phyloP scores from a whole-genome alignment of 2,113 vertebrate genomes.

The Lichenostomus cassidix region DNA sequence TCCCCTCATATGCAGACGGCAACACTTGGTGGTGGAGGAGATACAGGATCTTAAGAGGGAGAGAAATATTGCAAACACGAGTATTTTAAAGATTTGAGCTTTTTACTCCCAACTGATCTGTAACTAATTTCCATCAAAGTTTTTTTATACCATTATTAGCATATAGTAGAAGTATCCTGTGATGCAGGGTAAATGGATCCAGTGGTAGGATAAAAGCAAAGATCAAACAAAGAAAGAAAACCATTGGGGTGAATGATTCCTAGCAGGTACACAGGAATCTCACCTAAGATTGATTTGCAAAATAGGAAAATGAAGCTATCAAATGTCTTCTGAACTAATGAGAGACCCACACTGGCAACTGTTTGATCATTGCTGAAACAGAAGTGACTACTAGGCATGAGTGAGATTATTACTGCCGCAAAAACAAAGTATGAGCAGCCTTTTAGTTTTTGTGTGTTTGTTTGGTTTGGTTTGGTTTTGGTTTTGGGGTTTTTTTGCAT shows the following conservation, averaged over 20 bases:
- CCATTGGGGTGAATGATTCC: not conserved
- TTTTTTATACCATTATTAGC: not conserved
- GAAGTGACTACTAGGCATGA: not conserved
- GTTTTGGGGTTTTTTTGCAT: not conserved
- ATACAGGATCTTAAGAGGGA: not conserved
- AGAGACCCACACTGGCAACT: not conserved
- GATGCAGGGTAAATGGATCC: not conserved
- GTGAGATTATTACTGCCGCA: not conserved
- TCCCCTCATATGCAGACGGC: not conserved
- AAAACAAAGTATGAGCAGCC: not conserved
- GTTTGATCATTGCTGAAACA: not conserved
- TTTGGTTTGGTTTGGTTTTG: too few relatives aligned
- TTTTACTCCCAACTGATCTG: not conserved
- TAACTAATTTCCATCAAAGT: not conserved
- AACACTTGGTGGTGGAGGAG: not conserved
- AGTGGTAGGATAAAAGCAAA: not conserved
- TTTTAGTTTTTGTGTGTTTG: too few relatives aligned
- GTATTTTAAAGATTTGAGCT: not conserved
- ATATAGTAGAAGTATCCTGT: not conserved
- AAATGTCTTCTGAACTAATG: conserved; percentile 25
- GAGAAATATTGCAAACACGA: not conserved
- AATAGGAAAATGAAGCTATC: not conserved
- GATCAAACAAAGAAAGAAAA: not conserved
- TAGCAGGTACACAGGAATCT: not conserved
- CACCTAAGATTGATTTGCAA: conserved; percentile 13